Base-by-base conservation (phyloP, 2,113 vertebrate genomes). In the Solenodon paradoxus region DNA sequence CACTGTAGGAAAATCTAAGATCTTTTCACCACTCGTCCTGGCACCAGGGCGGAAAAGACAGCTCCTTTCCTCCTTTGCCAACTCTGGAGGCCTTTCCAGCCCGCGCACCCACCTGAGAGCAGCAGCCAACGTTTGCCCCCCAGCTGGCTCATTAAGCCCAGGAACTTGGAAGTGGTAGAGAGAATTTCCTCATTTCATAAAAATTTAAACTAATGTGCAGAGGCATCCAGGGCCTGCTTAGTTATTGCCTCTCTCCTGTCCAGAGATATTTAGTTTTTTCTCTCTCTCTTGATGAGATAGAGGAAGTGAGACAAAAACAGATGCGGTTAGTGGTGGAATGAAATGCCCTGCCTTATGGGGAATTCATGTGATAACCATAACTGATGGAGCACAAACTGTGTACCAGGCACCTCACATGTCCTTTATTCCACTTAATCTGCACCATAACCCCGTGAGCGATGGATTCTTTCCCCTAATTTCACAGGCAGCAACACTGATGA, bases 131-230 rank as follows among this genome's bases (percentile, higher is more conserved):
- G 26, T 78, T 59, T 59, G 69, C 79, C 55, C 74, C 55, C 82
- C 45, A 47, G 11, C 40, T 59, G 28, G 11, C 42, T 95, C 90
- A 87, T 96, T 80, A 91, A 83, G 57, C 69, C 83, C 74, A 77
- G 87, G 79, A 66, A 22, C 80, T 84, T 95, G 64, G 83, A 96
- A 75, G 68, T n/a, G 35, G 68, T 72, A 90, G 88, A 71, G 79
- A 79, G 84, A 94, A 90, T 93, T 64, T 95, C 55, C 86, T 95
- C 55, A 24, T 94, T 97, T 96, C 79, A 91, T 96, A 69, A 94
- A 88, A 95, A 82, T 88, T 82, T 90, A 90, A 95, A 69, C 83
- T 64, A 47, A 63, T 4, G 17, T 38, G 68, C 47, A 72, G 40
- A 88, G 69, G 68, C 87, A 75, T 53, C 38, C 17, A 0, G 80